Evolutionary conservation across 2,797 vertebrate genomes (phyloP), one percentile per base, ranked within the genome.

Genomic region (Ciconia nigra): DNA sequence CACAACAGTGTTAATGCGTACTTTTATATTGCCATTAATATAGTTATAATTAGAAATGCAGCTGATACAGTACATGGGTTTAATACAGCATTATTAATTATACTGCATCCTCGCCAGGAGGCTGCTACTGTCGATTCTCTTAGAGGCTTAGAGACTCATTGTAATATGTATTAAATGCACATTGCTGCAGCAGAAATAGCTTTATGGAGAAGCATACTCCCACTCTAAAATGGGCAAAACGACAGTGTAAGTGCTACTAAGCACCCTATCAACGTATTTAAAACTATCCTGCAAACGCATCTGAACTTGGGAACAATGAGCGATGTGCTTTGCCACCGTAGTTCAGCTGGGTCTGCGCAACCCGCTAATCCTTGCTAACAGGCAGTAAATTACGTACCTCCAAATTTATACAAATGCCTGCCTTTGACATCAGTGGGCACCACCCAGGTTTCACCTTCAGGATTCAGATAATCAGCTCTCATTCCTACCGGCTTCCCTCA

Each of bases 361-460:
- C 96, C 92, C 29, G 18, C 96, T 85, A 67, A 94, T 97, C 97
- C 97, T 97, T 70, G 24, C 96, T 96, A 98, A 97, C 94, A 95
- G 97, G 95, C 98, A 97, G 97, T 98, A 97, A 98, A 98, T 98
- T 97, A 98, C 93, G 96, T 95, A 94, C 97, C 97, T 98, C 96
- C 49, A 96, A 97, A 97, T 93, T 96, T 96, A 94, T 92, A 97
- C 97, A 96, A 91, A 86, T 91, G 97, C 97, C 96, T 98, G 98
- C 98, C 98, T 98, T 98, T 98, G 97, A 98, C 98, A 97, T 97
- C 96, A 80, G 93, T 39, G 89, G 96, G 95, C 89, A 97, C 97
- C 97, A 97, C 98, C 98, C 97, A 98, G 97, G 97, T 98, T 96
- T 98, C 98, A 98, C 98, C 98, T 98, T 98, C 98, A 98, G 98